Base-by-base conservation (phyloP, 2,888 invertebrate species). In the Cordilura impudica region DNA sequence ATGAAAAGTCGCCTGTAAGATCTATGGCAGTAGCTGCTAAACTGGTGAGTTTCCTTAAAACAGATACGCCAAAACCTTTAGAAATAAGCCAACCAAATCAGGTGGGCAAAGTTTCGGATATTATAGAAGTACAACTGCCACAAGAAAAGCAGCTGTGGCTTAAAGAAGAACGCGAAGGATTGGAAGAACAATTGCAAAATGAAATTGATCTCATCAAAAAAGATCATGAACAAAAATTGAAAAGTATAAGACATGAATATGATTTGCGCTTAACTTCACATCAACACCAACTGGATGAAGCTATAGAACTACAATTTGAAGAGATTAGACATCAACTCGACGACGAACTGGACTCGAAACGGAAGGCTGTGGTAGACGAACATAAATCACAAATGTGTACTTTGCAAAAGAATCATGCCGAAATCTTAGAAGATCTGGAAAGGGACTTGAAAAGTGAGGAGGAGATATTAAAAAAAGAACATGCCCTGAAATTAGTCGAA, bases 391-490 rank as follows among this genome's bases (percentile, higher is more conserved):
- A 88, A 26, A 86, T 91, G 81, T 87, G 88, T 19, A 86, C 87
- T 2, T 70, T 90, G 8, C 89, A 90, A 54, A 83, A 85, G 65
- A 89, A 90, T 75, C 90, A 90, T 47, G 82, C 87, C 0, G 89
- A 89, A 73, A 86, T 89, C 8, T 81, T 90, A 4, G 87, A 88
- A 16, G 89, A 90, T 21, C 83, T 90, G 2, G 90, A 90, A 51
- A 83, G 90, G 0, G 90, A 90, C 75, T 54, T 90, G 39, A 89
- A 89, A 80, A 88, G 88, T 69, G 88, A 95, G 92, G 94, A 95
- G 86, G 93, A 93, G 82, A 91, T 93, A 0, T 88, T 95, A 0
- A 91, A 94, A 1, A 92, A 92, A 5, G 94, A 94, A 76, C 95
- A 95, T 87, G 92, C 93, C 23, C 92, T 92, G 31, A 92, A 93